Conservation (phyloP, 2,113 vertebrate species). For the Pholis gunnellus region DNA sequence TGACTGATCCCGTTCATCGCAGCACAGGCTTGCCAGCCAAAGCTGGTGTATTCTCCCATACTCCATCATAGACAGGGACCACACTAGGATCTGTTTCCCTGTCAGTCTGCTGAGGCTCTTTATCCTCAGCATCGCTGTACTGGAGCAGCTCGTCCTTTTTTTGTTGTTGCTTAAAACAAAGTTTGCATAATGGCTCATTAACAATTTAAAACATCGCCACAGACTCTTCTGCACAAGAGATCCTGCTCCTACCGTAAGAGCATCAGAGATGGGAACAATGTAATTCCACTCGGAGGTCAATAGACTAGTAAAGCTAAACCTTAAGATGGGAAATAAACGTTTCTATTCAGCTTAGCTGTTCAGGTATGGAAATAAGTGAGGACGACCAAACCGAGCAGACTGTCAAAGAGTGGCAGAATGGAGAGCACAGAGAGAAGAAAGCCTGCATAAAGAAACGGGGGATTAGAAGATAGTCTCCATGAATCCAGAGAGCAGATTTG, state of each 20-base stretch:
- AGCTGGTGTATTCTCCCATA: slow-evolving; percentile 43
- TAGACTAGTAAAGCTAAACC: not conserved
- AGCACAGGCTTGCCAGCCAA: slow-evolving; percentile 45
- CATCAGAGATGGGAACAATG: not conserved
- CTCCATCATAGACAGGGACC: slow-evolving; percentile 46
- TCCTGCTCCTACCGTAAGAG: not conserved
- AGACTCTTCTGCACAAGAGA: not conserved
- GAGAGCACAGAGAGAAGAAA: slow-evolving; percentile 39
- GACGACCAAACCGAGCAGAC: slow-evolving; percentile 29
- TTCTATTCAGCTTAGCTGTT: slow-evolving; percentile 31
- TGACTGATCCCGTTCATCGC: slow-evolving; percentile 50
- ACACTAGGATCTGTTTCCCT: not conserved
- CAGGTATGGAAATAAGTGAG: slow-evolving; percentile 44
- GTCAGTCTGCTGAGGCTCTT: slow-evolving; percentile 20
- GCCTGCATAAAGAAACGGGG: slow-evolving; percentile 54
- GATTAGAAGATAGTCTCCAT: slow-evolving; percentile 64
- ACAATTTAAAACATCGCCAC: not conserved
- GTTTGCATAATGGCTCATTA: slow-evolving; percentile 15
- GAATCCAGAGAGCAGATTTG: slow-evolving; percentile 64
- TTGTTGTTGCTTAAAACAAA: not conserved
- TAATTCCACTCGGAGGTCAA: not conserved
- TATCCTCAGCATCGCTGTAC: not conserved
- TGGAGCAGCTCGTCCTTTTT: slow-evolving; percentile 3
- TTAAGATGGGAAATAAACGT: slow-evolving; percentile 14
- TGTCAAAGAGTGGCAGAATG: slow-evolving; percentile 17